A percentile compares a stretch with the other conserved stretches of the same genome.
Conservation (phyloP, 2,888 invertebrate genomes). For the Chrysolina americana region DNA sequence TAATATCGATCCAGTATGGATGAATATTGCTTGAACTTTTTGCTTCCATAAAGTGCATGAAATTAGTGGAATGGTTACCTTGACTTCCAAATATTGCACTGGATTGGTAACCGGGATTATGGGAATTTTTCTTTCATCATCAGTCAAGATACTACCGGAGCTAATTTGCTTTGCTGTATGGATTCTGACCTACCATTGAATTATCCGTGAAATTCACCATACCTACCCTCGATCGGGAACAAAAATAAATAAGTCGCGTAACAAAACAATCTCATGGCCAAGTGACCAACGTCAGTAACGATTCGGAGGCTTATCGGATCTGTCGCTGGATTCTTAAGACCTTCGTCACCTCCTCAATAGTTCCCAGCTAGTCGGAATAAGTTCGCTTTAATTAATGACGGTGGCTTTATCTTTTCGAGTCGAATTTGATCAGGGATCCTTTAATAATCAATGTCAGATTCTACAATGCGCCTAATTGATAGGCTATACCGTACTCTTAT, state of each 20-base stretch:
- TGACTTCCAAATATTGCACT: no score
- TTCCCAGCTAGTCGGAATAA: constrained; percentile 47
- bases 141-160: neutral
- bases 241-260: neutral
- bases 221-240: neutral
- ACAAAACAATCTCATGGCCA: constrained; percentile 12
- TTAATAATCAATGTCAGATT: constrained; percentile 60
- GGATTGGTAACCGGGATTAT: no score
- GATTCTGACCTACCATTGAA: neutral
- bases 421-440: constrained; percentile 56
- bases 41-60: no score
- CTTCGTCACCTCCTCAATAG: constrained; percentile 48
- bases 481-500: constrained; percentile 42
- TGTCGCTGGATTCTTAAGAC: constrained; percentile 48
- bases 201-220: neutral
- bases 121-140: no score
- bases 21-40: no score
- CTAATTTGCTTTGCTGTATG: neutral
- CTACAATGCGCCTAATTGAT: constrained; percentile 62
- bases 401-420: constrained; percentile 57
- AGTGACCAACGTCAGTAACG: constrained; percentile 31
- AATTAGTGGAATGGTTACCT: no score
- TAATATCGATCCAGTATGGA: no score
- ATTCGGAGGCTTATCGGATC: constrained; percentile 48
- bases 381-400: constrained; percentile 59